Base-by-base conservation (phyloP, 2,797 vertebrate species). In the Galagoides demidoff region DNA sequence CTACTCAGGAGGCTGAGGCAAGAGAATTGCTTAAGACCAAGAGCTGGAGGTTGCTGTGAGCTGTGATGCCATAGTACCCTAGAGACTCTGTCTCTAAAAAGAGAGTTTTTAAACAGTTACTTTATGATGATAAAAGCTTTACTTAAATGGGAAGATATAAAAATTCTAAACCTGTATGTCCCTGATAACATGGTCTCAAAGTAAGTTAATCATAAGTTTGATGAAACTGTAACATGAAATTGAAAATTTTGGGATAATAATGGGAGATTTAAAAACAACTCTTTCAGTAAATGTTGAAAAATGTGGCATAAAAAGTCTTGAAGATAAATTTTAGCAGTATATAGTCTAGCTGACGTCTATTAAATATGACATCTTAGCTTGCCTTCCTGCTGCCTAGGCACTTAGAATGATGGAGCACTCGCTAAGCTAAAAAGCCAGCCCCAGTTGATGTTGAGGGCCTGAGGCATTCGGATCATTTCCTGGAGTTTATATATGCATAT, bases 201-300 rank as follows among this genome's bases (percentile, higher is more conserved):
- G 29, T 11, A 20, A 20, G 23, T 45, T 22, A 78, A 90, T 19
- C 17, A 66, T 59, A 81, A 63, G 14, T 84, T 61, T 70, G 39
- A 71, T 22, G 34, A 61, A 85, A 77, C n/a, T 43, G 1, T 37
- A 25, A 63, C 34, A 25, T 59, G 45, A 93, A 92, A 81, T 39
- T 2, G 11, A 79, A 90, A 90, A 86, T 73, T 70, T 12, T 7
- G 23, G 16, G 2, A 39, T 68, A 7, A 20, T 78, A 78, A 57
- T 34, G 52, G n/a, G 22, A 78, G 7, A 57, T 57, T 57, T 78
- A 25, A 57, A 92, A 95, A 59, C 19, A 61, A 68, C 27, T 89
- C 45, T 55, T 55, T 82, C 27, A 19, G 27, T 57, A 39, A 45
- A 89, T 63, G 55, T 83, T 61, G 7, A 63, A 37, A 91, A 88